These are phyloP conservation scores for Zonitis immaculata DNA, from an alignment of 2,888 invertebrate genomes.

Conservation along the genomic window DNA sequence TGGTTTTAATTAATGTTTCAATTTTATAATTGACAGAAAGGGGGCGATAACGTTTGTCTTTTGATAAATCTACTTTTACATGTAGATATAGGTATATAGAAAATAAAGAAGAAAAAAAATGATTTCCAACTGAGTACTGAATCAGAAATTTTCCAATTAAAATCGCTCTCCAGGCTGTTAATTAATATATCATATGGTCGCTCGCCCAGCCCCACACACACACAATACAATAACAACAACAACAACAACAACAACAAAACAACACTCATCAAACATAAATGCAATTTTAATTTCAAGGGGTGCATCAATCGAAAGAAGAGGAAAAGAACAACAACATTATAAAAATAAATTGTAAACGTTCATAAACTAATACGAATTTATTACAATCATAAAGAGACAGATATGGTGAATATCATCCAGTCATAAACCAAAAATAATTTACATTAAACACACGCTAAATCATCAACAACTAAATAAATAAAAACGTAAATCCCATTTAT, in stretches of 20 bases:
- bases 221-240: too few species aligned
- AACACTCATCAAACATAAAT: too few species aligned
- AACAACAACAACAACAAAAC: too few species aligned
- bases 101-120: neutral
- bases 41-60: neutral
- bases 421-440: slow-evolving; percentile 46
- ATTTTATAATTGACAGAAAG: neutral
- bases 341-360: slow-evolving; percentile 14
- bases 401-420: slow-evolving; percentile 10
- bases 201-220: neutral
- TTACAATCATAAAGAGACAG: slow-evolving; percentile 25
- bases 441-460: slow-evolving; percentile 49
- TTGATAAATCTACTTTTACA: neutral
- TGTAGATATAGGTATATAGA: too few species aligned
- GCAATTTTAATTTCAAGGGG: too few species aligned
- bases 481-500: slow-evolving; percentile 50
- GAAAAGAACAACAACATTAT: too few species aligned
- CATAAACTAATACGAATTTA: slow-evolving; percentile 41
- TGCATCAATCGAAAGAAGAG: neutral
- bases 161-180: slow-evolving; percentile 5
- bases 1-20: neutral
- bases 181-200: slow-evolving; percentile 5
- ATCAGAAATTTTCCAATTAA: slow-evolving; percentile 6
- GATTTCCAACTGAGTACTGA: neutral
- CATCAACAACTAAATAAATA: too few species aligned